A percentile compares a stretch with the other conserved stretches of the same genome.
Conservation (phyloP, 2,888 invertebrate species). For the Sipha maydis region DNA sequence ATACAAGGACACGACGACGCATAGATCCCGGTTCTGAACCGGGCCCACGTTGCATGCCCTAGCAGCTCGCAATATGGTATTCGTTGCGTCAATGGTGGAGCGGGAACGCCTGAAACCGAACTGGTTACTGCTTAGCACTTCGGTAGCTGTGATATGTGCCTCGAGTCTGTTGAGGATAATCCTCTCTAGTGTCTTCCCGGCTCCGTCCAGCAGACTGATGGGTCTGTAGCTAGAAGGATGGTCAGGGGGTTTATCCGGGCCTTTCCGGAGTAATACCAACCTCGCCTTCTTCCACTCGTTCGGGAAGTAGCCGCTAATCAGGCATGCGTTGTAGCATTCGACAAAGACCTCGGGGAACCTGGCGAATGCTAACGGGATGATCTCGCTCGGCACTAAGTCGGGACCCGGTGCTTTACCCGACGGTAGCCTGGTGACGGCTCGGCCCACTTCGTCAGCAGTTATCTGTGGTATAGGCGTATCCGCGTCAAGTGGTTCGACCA, state of each 20-base stretch:
- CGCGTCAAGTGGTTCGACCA: too few relatives aligned
- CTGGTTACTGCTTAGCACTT: background rate
- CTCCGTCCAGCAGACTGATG: background rate
- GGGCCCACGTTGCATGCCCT: background rate
- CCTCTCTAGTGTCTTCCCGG: background rate
- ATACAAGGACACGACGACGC: background rate
- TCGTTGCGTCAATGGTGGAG: background rate
- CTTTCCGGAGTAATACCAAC: background rate
- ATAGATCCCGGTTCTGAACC: background rate
- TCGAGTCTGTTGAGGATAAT: background rate
- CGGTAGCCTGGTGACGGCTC: background rate
- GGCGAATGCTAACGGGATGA: background rate
- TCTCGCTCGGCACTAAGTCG: background rate
- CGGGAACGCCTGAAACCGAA: background rate
- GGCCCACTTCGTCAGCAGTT: background rate
- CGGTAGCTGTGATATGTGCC: background rate
- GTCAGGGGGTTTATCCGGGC: background rate
- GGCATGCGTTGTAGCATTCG: background rate
- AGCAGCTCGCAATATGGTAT: background rate
- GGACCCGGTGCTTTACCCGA: background rate
- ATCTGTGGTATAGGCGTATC: background rate
- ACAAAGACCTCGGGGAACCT: background rate
- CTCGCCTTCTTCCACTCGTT: background rate
- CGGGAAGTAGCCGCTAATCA: background rate
- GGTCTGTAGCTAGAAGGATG: background rate